These are phyloP conservation scores for Steinernema carpocapsae DNA, from an alignment of 2,888 invertebrate genomes.

Conservation along the genomic window DNA sequence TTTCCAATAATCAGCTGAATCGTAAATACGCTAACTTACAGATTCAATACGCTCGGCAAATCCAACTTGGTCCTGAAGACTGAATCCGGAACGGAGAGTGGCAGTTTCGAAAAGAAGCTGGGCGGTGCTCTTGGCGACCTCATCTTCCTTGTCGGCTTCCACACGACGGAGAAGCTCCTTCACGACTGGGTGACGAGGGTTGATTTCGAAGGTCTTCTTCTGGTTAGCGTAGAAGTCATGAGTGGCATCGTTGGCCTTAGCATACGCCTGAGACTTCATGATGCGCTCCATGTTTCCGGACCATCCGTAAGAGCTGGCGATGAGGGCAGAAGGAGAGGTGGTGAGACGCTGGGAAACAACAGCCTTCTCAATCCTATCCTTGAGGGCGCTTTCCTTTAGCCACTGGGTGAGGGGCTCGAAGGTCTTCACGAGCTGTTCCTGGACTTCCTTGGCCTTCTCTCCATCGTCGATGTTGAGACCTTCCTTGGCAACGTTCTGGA, in stretches of 20 bases:
- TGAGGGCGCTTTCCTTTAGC: conserved; percentile 79
- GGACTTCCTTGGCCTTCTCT: conserved; percentile 74
- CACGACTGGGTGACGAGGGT: conserved; percentile 93
- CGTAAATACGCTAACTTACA: conserved; percentile 66
- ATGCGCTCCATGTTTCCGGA: conserved; percentile 99
- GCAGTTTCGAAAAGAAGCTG: conserved; percentile 89
- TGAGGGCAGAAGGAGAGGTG: conserved; percentile 91
- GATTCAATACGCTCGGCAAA: conserved; percentile 89
- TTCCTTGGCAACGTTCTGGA: conserved; percentile 99
- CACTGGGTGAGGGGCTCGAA: conserved; percentile 90
- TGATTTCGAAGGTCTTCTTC: conserved; percentile 95
- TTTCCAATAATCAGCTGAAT: neutral
- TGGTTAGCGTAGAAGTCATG: conserved; percentile 80
- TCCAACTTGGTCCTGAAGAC: conserved; percentile 80
- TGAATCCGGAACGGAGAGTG: conserved; percentile 89
- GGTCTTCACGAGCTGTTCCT: conserved; percentile 78
- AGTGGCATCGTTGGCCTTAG: conserved; percentile 89
- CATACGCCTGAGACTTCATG: conserved; percentile 87
- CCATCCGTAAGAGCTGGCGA: conserved; percentile 96
- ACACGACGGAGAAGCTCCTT: conserved; percentile 86
- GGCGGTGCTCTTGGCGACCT: conserved; percentile 82
- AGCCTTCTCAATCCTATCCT: conserved; percentile 76
- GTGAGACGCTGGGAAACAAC: conserved; percentile 85
- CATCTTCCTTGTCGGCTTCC: conserved; percentile 79
- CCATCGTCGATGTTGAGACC: conserved; percentile 71